These are phyloP conservation scores for Drosophila sp. DNA, from an alignment of 1,140 invertebrate species.

Conservation along the genomic window DNA sequence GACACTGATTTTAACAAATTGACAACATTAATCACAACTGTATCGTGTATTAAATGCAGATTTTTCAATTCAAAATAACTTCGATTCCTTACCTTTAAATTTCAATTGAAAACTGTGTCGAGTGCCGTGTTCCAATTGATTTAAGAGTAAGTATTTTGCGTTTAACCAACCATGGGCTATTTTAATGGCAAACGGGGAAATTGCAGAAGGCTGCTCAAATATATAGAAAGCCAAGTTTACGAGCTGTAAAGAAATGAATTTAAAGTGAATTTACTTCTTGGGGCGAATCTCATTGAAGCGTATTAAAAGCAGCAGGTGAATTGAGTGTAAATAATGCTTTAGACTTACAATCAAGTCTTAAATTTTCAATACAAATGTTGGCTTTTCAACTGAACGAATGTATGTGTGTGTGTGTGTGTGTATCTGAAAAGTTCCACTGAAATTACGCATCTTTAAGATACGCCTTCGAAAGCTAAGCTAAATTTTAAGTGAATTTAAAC, in stretches of 20 bases:
- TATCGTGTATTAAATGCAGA: neutral
- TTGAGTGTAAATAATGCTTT: conserved; percentile 63
- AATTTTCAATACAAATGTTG: conserved; percentile 49
- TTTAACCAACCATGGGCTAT: conserved; percentile 11
- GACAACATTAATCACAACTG: too few relatives aligned
- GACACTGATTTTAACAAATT: too few relatives aligned
- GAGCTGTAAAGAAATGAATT: conserved; percentile 50
- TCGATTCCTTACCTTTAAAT: neutral
- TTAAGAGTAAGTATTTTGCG: conserved; percentile 2
- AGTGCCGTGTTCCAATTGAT: conserved; percentile 2
- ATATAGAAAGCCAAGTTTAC: conserved; percentile 32
- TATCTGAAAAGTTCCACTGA: conserved; percentile 13
- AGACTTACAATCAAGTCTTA: conserved; percentile 35
- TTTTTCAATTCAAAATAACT: neutral
- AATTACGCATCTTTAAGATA: conserved; percentile 33
- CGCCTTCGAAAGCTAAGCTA: neutral
- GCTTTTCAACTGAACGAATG: neutral
- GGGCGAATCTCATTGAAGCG: conserved; percentile 10
- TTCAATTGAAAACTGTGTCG: neutral
- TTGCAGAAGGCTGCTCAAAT: conserved; percentile 21
- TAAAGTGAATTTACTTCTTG: conserved; percentile 27
- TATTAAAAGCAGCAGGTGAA: conserved; percentile 36
- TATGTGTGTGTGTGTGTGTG: neutral
- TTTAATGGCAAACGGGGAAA: conserved; percentile 4
- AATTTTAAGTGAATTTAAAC: conserved; percentile 36